Evolutionary conservation across 2,113 vertebrate species (phyloP).

Genomic region (Climacteris rufus): DNA sequence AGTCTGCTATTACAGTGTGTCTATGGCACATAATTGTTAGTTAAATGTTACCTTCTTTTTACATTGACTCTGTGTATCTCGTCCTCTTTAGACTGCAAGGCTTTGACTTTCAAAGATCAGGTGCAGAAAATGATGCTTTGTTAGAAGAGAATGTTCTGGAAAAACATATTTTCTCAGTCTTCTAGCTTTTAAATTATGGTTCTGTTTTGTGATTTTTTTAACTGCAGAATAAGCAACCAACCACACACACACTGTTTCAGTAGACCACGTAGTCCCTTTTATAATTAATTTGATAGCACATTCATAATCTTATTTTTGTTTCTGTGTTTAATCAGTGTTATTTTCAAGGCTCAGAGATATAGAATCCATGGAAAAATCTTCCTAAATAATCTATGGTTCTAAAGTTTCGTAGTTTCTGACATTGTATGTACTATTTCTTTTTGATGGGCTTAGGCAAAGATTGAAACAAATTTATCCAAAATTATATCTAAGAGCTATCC

Average conservation of each 20-base stretch:
- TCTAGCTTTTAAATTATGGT: background rate
- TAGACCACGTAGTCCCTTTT: background rate
- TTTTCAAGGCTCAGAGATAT: background rate
- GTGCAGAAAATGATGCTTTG: background rate
- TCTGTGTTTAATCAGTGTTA: background rate
- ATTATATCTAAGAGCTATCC: background rate
- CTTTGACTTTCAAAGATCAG: background rate
- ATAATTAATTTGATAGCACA: background rate
- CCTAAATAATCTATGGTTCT: background rate
- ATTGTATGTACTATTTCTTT: background rate
- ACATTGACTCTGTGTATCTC: slow-evolving; percentile 25
- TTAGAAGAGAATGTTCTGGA: background rate
- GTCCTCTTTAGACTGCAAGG: background rate
- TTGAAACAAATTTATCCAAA: background rate
- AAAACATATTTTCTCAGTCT: background rate
- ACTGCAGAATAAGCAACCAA: background rate
- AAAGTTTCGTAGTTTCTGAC: background rate
- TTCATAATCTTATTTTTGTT: background rate
- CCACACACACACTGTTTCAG: background rate
- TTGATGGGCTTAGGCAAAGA: background rate
- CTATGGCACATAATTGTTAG: background rate
- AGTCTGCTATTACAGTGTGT: background rate
- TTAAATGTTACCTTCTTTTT: slow-evolving; percentile 27
- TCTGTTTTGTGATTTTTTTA: background rate
- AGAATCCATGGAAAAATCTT: background rate